Conservation (phyloP, 2,888 invertebrate genomes). For the Dynastes hyllus region DNA sequence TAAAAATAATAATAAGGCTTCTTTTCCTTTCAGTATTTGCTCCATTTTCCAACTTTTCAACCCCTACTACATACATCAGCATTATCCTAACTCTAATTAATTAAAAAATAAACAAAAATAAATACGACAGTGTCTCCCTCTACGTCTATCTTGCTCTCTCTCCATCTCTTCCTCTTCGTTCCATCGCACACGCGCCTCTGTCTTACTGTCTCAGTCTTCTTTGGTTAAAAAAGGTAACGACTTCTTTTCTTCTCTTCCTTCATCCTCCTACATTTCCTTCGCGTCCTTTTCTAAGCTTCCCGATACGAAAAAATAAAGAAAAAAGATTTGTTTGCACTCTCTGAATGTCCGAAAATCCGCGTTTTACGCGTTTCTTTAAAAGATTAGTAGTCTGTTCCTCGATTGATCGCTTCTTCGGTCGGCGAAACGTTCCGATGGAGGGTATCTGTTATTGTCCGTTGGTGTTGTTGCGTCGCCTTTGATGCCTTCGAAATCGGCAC, state of each 20-base stretch:
- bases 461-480: conserved; percentile 57
- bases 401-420: conserved; percentile 20
- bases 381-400: conserved; percentile 64
- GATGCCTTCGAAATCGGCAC: conserved; percentile 62
- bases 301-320: conserved; percentile 73
- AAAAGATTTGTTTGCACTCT: conserved; percentile 68
- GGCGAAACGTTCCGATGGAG: not conserved
- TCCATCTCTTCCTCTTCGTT: conserved; percentile 60
- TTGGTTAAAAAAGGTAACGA: conserved; percentile 74
- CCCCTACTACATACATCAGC: too few relatives aligned
- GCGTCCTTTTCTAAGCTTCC: conserved; percentile 61
- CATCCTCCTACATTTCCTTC: not conserved
- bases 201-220: conserved; percentile 73
- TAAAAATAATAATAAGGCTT: not conserved
- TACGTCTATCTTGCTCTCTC: conserved; percentile 66
- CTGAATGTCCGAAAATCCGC: not conserved
- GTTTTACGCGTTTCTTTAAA: conserved; percentile 63
- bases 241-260: conserved; percentile 67
- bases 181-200: conserved; percentile 56
- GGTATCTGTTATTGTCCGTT: conserved; percentile 8
- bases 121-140: conserved; percentile 63
- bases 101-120: conserved; percentile 58
- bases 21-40: not conserved
- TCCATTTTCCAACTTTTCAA: not conserved
- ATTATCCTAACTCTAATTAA: not conserved